phyloP scores from a whole-genome alignment of 2,888 invertebrate species.

The Carcina quercana region DNA sequence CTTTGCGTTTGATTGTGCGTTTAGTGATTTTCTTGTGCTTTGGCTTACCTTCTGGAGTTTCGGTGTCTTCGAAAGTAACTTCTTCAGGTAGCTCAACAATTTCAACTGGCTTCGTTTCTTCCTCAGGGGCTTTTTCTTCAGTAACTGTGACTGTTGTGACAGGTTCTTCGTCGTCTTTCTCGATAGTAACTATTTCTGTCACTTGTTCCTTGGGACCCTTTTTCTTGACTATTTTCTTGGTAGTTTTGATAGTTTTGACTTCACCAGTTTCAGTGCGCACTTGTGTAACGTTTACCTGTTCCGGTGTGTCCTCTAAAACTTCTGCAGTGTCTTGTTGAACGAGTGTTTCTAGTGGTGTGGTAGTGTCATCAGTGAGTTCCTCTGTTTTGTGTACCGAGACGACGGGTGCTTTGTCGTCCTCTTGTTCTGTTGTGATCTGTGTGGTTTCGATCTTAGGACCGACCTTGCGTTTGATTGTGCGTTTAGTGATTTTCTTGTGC shows the following conservation, averaged over 20 bases:
- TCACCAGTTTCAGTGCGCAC: slow-evolving; percentile 14
- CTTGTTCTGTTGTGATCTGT: slow-evolving; percentile 19
- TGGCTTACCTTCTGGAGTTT: slow-evolving; percentile 17
- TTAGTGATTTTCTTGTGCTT: slow-evolving; percentile 16
- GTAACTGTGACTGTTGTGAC: slow-evolving; percentile 32
- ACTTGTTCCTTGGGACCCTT: slow-evolving; percentile 53
- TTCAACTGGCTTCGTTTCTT: slow-evolving; percentile 15
- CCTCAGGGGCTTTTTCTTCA: slow-evolving; percentile 20
- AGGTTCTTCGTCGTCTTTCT: slow-evolving; percentile 42
- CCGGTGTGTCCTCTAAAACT: slow-evolving; percentile 26
- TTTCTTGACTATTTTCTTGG: slow-evolving; percentile 43
- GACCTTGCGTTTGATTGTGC: slow-evolving; percentile 46
- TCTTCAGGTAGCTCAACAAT: slow-evolving; percentile 19
- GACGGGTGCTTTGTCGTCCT: slow-evolving; percentile 22
- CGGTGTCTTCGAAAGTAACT: slow-evolving; percentile 14
- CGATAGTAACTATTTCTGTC: slow-evolving; percentile 54
- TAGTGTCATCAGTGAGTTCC: slow-evolving; percentile 21
- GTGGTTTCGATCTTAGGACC: slow-evolving; percentile 28
- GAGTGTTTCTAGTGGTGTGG: slow-evolving; percentile 6
- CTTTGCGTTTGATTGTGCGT: slow-evolving; percentile 46
- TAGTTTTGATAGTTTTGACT: slow-evolving; percentile 14
- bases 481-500: no score
- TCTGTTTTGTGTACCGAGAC: slow-evolving; percentile 23
- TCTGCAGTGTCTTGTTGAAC: slow-evolving; percentile 19
- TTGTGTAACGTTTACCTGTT: slow-evolving; percentile 22